Percentiles rank a stretch among this genome's conserved stretches.
These are phyloP conservation scores for Operophtera brumata DNA, from an alignment of 2,888 invertebrate species.

Conservation along the genomic window DNA sequence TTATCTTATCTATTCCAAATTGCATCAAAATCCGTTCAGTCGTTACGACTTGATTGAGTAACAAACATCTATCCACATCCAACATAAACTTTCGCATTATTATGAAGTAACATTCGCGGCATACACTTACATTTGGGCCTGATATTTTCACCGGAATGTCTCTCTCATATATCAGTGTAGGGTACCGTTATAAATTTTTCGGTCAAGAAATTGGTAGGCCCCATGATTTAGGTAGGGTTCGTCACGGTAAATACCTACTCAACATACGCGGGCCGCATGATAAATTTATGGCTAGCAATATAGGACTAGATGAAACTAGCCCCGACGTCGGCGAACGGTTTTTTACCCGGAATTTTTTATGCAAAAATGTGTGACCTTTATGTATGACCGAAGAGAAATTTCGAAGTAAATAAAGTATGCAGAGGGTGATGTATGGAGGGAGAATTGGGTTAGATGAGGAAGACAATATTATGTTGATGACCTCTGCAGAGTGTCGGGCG, in stretches of 20 bases:
- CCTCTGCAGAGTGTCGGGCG: too few species aligned
- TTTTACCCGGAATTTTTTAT: conserved; percentile 47
- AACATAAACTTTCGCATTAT: too few species aligned
- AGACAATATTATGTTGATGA: background rate
- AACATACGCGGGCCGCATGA: conserved; percentile 50
- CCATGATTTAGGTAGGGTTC: conserved; percentile 63
- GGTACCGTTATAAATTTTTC: conserved; percentile 75
- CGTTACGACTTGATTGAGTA: too few species aligned
- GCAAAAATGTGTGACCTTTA: conserved; percentile 38
- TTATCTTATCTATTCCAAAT: background rate
- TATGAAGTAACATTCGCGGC: conserved; percentile 3
- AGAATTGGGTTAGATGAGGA: background rate
- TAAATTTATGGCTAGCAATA: conserved; percentile 70
- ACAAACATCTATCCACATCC: too few species aligned
- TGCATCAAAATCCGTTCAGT: background rate
- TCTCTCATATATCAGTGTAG: conserved; percentile 54
- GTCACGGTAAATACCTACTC: conserved; percentile 61
- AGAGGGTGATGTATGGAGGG: conserved; percentile 2
- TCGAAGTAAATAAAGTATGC: conserved; percentile 25
- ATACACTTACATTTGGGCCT: conserved; percentile 23
- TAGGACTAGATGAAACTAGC: conserved; percentile 62
- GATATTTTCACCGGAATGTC: conserved; percentile 44
- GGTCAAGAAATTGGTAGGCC: conserved; percentile 75
- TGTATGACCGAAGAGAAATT: conserved; percentile 23
- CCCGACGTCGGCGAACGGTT: conserved; percentile 37